Percentiles rank a stretch among this genome's conserved stretches.
Evolutionary conservation across 2,113 vertebrate species (phyloP).

Genomic region (Microcebus lehilahytsara): DNA sequence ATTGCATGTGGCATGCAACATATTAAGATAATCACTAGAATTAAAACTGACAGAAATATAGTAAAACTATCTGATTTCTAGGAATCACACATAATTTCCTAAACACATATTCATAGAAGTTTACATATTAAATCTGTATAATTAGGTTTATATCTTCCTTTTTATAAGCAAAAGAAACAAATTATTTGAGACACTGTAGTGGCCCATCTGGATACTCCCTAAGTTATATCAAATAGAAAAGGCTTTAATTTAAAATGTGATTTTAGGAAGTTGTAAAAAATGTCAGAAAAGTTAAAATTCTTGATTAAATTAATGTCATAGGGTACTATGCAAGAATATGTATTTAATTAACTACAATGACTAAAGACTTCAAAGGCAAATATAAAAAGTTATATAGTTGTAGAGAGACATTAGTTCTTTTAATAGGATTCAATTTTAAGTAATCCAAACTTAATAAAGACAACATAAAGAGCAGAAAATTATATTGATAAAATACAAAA

Average conservation of each 20-base stretch:
- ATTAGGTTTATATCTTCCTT: background rate
- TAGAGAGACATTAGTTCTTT: background rate
- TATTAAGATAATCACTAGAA: background rate
- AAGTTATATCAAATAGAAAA: background rate
- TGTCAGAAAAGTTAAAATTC: background rate
- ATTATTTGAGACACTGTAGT: background rate
- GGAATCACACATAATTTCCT: background rate
- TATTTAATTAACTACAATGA: background rate
- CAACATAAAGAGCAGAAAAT: background rate
- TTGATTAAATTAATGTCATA: background rate
- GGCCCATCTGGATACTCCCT: background rate
- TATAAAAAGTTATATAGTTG: background rate
- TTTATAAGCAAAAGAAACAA: background rate
- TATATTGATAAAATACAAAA: background rate
- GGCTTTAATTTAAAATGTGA: background rate
- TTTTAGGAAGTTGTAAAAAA: background rate
- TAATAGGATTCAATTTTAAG: background rate
- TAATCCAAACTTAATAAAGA: background rate
- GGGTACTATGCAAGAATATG: background rate
- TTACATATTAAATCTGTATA: background rate
- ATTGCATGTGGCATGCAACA: background rate
- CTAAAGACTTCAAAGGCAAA: background rate
- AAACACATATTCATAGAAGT: background rate
- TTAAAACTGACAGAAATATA: background rate
- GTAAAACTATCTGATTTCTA: background rate